phyloP scores from a whole-genome alignment of 2,888 invertebrate genomes.

The Rhynchonema sp. region DNA sequence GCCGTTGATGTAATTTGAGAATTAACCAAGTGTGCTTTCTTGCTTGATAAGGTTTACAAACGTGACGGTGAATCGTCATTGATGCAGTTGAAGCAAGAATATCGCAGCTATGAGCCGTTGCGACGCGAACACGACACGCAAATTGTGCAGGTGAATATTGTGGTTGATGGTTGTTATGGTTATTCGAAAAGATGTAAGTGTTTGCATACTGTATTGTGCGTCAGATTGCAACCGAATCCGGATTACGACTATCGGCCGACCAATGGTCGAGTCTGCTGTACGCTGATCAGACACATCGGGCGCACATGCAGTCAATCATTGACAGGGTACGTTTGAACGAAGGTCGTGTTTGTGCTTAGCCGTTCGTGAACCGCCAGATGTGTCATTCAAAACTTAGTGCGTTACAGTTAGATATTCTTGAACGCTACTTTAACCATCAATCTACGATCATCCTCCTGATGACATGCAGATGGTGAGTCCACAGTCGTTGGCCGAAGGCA shows the following conservation, averaged over 20 bases:
- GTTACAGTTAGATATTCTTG: too few species aligned
- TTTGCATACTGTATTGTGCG: slow-evolving; percentile 45
- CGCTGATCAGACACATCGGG: slow-evolving; percentile 81
- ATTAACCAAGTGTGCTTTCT: background rate
- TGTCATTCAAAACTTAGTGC: too few species aligned
- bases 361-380: too few species aligned
- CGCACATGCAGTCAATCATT: slow-evolving; percentile 69
- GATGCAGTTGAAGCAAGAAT: slow-evolving; percentile 68
- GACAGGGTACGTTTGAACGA: slow-evolving; percentile 28
- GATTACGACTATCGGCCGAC: slow-evolving; percentile 83
- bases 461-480: too few species aligned
- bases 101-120: slow-evolving; percentile 74
- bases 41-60: slow-evolving; percentile 77
- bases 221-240: slow-evolving; percentile 91
- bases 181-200: background rate
- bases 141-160: slow-evolving; percentile 53
- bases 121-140: slow-evolving; percentile 91
- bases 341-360: background rate
- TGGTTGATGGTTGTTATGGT: background rate
- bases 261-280: slow-evolving; percentile 93
- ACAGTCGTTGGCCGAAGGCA: slow-evolving; percentile 67
- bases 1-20: too few species aligned
- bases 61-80: slow-evolving; percentile 85
- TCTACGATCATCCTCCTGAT: too few species aligned
- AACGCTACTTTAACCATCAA: too few species aligned